Evolutionary conservation across 2,797 vertebrate species (phyloP).

Genomic region (Xiphorhynchus erythropygius): DNA sequence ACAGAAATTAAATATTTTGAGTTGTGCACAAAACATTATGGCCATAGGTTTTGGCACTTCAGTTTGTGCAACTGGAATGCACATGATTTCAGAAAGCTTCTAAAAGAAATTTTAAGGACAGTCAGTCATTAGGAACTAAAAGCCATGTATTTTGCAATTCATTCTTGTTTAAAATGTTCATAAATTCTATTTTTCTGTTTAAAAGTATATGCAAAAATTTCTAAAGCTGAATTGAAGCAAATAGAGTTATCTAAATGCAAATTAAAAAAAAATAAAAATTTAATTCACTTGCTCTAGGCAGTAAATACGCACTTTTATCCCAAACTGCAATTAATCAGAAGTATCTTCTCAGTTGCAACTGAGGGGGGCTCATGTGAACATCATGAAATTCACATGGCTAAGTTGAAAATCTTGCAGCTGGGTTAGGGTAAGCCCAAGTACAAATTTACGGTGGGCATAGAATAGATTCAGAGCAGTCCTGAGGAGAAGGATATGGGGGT

Average conservation of each 20-base stretch:
- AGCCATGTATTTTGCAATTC: background rate
- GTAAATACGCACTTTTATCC: background rate
- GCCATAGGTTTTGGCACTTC: background rate
- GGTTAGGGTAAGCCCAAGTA: background rate
- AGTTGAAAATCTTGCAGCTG: background rate
- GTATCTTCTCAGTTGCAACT: background rate
- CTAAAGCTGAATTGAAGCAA: background rate
- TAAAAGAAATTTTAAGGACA: background rate
- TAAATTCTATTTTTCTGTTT: background rate
- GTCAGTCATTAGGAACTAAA: background rate
- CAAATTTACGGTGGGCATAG: background rate
- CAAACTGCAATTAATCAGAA: background rate
- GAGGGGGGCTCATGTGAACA: background rate
- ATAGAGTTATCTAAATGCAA: background rate
- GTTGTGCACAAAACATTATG: background rate
- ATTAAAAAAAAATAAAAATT: background rate
- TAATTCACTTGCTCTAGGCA: background rate
- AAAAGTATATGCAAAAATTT: background rate
- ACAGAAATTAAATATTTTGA: background rate
- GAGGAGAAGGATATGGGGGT: background rate
- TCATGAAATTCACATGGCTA: background rate
- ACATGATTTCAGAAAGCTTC: background rate
- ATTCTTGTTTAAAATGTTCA: background rate
- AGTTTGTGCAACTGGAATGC: background rate
- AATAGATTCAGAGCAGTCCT: background rate